A percentile compares a stretch with the other conserved stretches of the same genome.
Evolutionary conservation across 2,888 invertebrate species (phyloP).

Genomic region (Apotomis capreana): DNA sequence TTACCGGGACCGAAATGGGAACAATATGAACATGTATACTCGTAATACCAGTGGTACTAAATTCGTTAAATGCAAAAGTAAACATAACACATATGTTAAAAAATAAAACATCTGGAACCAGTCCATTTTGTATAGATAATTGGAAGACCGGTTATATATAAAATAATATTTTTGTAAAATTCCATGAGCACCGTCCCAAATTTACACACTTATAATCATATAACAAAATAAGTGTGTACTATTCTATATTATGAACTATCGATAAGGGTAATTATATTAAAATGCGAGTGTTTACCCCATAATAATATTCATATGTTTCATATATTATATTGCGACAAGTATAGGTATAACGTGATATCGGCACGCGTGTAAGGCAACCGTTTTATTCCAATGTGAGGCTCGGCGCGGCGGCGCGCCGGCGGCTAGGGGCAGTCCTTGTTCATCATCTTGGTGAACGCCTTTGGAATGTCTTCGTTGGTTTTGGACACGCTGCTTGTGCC

Average conservation of each 20-base stretch:
- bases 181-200: conserved; percentile 10
- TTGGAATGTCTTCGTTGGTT: conserved; percentile 93
- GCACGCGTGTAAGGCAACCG: conserved; percentile 30
- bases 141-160: background rate
- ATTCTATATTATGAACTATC: conserved; percentile 2
- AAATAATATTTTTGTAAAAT: background rate
- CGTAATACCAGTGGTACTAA: conserved; percentile 1
- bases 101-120: conserved; percentile 7
- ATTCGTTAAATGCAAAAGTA: conserved; percentile 14
- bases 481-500: conserved; percentile 88
- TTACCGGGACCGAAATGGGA: too few species aligned
- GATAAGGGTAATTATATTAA: conserved; percentile 9
- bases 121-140: conserved; percentile 6
- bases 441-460: conserved; percentile 86
- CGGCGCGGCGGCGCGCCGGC: conserved; percentile 17
- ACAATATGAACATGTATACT: conserved; percentile 6
- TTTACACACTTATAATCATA: conserved; percentile 1
- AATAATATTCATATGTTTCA: background rate
- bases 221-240: background rate
- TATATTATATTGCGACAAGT: conserved; percentile 6
- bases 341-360: background rate
- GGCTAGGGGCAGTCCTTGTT: conserved; percentile 75
- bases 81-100: background rate
- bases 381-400: conserved; percentile 23
- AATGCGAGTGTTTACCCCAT: conserved; percentile 11